These are phyloP conservation scores for Nyctalus aviator DNA, from an alignment of 2,797 vertebrate genomes.

Conservation along the genomic window DNA sequence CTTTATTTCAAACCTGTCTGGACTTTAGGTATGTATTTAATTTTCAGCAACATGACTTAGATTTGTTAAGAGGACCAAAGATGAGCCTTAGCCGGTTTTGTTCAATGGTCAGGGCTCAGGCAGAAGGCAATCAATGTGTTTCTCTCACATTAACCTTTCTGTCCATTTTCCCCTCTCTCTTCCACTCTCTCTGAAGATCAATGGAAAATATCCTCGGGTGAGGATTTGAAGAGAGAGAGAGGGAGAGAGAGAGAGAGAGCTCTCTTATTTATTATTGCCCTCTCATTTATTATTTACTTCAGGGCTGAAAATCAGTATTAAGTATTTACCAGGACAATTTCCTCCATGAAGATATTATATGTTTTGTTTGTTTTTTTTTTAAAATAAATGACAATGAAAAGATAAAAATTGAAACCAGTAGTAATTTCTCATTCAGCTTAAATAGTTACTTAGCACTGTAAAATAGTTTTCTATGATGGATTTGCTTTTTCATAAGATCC, in stretches of 20 bases:
- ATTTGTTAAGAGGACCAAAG: neutral
- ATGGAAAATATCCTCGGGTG: no score
- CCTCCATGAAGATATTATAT: neutral
- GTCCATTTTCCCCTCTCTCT: no score
- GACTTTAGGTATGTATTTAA: neutral
- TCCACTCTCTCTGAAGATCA: no score
- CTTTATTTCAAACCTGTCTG: neutral
- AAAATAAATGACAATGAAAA: neutral
- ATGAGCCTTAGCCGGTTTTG: no score
- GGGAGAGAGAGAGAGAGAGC: no score
- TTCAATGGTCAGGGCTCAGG: no score
- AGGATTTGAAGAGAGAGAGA: no score
- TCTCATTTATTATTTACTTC: neutral
- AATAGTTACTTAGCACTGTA: conserved; percentile 6
- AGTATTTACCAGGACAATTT: conserved; percentile 4
- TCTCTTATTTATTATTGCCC: neutral
- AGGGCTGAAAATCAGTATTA: conserved; percentile 4
- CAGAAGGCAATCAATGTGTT: no score
- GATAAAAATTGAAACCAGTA: neutral
- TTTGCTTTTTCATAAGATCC: neutral
- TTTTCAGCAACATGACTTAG: neutral
- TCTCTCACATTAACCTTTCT: no score
- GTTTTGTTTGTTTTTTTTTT: no score
- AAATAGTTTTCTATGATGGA: neutral
- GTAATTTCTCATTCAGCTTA: neutral